Evolutionary conservation across 2,888 invertebrate genomes (phyloP), one percentile per base, ranked within the genome.

Genomic region (Bruchidius siliquastri): DNA sequence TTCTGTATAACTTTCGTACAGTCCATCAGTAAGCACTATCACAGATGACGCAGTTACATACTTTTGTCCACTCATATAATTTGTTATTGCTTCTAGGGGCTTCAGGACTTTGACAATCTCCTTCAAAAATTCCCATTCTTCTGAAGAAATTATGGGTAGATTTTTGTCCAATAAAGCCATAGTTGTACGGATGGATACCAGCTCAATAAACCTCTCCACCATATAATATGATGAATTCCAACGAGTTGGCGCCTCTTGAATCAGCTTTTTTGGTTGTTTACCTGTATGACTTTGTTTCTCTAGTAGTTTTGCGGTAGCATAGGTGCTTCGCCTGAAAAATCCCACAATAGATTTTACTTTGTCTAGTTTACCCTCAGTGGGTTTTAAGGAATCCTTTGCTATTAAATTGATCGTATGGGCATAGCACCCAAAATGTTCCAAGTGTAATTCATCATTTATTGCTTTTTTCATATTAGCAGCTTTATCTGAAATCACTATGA

Each of bases 321-420:
- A 49, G 20, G 72, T 77, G 66, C 81, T 82, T 72, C 78, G 75
- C 75, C 79, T 80, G 71, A 82, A 81, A 76, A 80, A 77, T 0
- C 66, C 68, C 0, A 81, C 79, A 49, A 81, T 76, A n/a, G 20
- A 71, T 69, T 76, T 78, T 20, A 80, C 72, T 76, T 81, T 80
- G 21, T 77, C 69, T 6, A 76, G 3, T 13, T 71, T 71, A 18
- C 20, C 70, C 0, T 21, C n/a, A 21, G 73, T 67, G 18, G 21
- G 20, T 72, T 76, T 74, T 66, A 80, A 72, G 20, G 72, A 71
- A 75, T 79, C 76, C 68, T 76, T 72, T 18, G 75, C 79, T 66
- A 80, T 76, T 73, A 81, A 76, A 75, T 82, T 82, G n/a, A 82
- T n/a, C 0, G 79, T 81, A 74, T 82, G 82, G 22, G 81, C 81